Conservation (phyloP, 1,140 invertebrate genomes). For the Eurosta solidaginis region DNA sequence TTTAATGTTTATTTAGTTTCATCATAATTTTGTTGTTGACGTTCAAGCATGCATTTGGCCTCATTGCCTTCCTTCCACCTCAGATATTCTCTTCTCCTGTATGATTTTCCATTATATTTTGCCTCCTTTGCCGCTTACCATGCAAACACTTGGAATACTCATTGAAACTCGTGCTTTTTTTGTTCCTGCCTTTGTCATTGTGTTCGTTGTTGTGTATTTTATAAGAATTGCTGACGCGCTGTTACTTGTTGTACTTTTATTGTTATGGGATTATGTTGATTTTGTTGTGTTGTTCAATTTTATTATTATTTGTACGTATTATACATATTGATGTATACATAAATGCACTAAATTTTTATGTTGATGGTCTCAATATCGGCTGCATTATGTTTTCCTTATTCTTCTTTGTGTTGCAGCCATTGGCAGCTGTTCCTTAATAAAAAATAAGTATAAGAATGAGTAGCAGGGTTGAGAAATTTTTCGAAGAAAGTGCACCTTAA, state of each 20-base stretch:
- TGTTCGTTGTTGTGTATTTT: neutral
- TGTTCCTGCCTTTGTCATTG: too few relatives aligned
- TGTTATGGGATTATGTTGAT: neutral
- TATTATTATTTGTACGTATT: too few relatives aligned
- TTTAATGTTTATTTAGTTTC: neutral
- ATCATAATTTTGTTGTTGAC: neutral
- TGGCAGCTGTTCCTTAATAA: too few relatives aligned
- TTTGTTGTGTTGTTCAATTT: neutral
- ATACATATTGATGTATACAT: neutral
- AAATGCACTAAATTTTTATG: neutral
- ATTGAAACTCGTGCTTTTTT: neutral
- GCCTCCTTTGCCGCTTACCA: neutral
- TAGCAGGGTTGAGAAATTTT: too few relatives aligned
- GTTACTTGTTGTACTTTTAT: neutral
- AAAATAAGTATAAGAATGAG: too few relatives aligned
- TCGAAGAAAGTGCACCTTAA: too few relatives aligned
- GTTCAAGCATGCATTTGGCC: neutral
- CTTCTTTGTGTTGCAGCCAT: too few relatives aligned
- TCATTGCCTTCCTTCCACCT: neutral
- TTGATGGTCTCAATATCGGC: neutral
- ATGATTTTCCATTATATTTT: neutral
- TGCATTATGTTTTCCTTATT: neutral
- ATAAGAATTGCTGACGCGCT: neutral
- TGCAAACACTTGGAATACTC: neutral
- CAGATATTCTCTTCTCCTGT: neutral